These are phyloP conservation scores for Blastobasis lacticolella DNA, from an alignment of 2,888 invertebrate species.

Conservation along the genomic window DNA sequence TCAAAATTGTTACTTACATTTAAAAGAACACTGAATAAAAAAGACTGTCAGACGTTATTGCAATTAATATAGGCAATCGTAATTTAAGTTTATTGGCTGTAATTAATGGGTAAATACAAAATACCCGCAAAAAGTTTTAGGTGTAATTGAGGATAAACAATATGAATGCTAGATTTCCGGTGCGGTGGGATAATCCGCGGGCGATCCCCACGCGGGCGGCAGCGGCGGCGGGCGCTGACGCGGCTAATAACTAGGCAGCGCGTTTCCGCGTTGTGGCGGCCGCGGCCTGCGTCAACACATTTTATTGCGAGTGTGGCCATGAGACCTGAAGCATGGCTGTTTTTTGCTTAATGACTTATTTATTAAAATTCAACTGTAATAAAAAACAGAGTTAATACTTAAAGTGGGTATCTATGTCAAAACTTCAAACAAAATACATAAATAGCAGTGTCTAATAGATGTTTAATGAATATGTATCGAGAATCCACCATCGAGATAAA, in stretches of 20 bases:
- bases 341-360: constrained; percentile 69
- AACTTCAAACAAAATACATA: constrained; percentile 43
- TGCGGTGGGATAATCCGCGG: constrained; percentile 15
- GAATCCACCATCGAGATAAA: constrained; percentile 18
- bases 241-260: constrained; percentile 40
- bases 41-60: no score
- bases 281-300: constrained; percentile 44
- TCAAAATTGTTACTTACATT: no score
- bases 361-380: constrained; percentile 68
- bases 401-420: constrained; percentile 45
- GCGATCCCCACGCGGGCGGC: no score
- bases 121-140: no score
- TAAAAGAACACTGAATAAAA: no score
- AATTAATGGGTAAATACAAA: no score
- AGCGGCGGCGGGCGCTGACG: neutral
- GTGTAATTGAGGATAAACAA: constrained; percentile 4
- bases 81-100: no score
- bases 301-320: constrained; percentile 68
- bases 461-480: constrained; percentile 46
- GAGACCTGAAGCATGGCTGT: constrained; percentile 63
- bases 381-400: constrained; percentile 49
- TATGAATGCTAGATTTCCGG: constrained; percentile 35
- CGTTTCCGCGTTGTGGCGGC: constrained; percentile 46
- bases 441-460: constrained; percentile 38
- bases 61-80: no score